Evolutionary conservation across 2,113 vertebrate genomes (phyloP).

Genomic region (Prietella phreatophila): DNA sequence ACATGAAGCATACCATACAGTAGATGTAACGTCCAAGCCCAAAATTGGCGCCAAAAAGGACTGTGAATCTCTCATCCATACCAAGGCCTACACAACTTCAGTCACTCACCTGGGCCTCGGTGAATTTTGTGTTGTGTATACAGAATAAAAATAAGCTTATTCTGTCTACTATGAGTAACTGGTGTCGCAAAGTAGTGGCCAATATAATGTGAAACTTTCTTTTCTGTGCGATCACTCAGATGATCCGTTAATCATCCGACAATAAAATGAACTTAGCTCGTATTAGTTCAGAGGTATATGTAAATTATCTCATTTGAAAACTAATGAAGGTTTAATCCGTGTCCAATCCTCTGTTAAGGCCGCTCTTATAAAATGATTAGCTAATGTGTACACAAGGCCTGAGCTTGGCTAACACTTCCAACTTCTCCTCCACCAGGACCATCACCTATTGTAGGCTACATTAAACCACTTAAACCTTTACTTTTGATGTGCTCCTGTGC

Average conservation of each 20-base stretch:
- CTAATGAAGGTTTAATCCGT: background rate
- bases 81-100: conserved; percentile 21
- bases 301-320: conserved; percentile 4
- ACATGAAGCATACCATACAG: background rate
- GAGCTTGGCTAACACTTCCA: background rate
- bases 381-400: conserved; percentile 24
- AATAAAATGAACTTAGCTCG: background rate
- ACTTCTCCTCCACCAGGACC: background rate
- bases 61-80: background rate
- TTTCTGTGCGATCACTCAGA: background rate
- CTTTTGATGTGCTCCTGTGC: background rate
- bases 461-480: background rate
- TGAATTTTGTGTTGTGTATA: background rate
- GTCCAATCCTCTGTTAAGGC: background rate
- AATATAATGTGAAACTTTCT: background rate
- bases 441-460: background rate
- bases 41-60: background rate
- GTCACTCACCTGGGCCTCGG: background rate
- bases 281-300: background rate
- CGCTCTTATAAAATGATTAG: background rate
- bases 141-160: background rate
- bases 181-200: no score
- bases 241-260: background rate
- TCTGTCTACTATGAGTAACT: background rate
- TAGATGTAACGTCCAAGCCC: background rate